Conservation (phyloP, 2,113 vertebrate genomes). For the Dicrurus megarhynchus region DNA sequence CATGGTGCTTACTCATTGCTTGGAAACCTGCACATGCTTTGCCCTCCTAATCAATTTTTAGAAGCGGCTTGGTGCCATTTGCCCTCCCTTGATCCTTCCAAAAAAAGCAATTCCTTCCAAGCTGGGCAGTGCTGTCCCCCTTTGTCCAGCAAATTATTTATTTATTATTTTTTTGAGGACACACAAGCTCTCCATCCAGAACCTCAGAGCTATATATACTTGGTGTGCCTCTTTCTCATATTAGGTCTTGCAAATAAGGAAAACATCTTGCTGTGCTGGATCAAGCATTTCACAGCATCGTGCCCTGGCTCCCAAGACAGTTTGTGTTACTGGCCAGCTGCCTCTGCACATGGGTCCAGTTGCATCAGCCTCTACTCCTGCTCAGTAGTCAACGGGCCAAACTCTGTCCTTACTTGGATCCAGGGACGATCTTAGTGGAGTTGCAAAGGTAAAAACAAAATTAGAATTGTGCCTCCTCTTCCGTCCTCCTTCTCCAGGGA, state of each 20-base stretch:
- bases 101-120: conserved; percentile 24
- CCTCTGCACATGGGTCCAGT: conserved; percentile 31
- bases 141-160: conserved; percentile 18
- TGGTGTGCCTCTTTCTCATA: conserved; percentile 17
- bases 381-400: conserved; percentile 5
- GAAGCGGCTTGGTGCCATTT: conserved; percentile 36
- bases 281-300: conserved; percentile 34
- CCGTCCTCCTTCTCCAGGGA: background rate
- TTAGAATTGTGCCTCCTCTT: background rate
- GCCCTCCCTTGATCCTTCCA: background rate
- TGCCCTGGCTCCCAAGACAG: conserved; percentile 47
- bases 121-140: background rate
- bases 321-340: conserved; percentile 47
- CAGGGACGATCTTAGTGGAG: background rate
- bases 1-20: conserved; percentile 32
- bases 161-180: background rate
- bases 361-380: conserved; percentile 42
- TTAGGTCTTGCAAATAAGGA: conserved; percentile 49
- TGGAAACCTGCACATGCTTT: conserved; percentile 33
- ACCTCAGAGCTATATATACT: conserved; percentile 35
- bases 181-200: background rate
- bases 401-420: conserved; percentile 25
- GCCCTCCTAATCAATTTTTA: conserved; percentile 46
- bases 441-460: conserved; percentile 46
- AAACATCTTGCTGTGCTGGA: conserved; percentile 50